Evolutionary conservation across 2,888 invertebrate species (phyloP), one percentile per base, ranked within the genome.

Genomic region (Druceiella hillmani): DNA sequence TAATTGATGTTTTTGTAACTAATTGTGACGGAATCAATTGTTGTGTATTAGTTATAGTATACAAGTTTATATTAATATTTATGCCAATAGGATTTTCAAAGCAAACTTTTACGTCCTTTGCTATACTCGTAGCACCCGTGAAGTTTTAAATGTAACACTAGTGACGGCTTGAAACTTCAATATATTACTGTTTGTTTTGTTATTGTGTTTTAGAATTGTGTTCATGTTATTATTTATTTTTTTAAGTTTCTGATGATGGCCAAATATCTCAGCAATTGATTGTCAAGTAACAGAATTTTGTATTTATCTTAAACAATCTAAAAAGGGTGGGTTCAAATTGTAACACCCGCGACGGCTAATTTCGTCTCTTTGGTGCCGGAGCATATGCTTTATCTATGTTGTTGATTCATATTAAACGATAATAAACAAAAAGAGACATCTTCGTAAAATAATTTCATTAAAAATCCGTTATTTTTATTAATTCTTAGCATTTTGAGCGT

Each of bases 361-460:
- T 20, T 20, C 6, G 22, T 20, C 22, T 20, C 22, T 9, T 6
- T 20, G 22, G 22, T 20, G 22, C 22, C 22, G n/a, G n/a, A 20
- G 22, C 6, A 20, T 20, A 6, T 7, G n/a, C 9, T 20, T 20
- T 7, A 20, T 20, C 22, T 6, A 20, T 7, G n/a, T 20, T 20
- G 22, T 9, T 20, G 22, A 9, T 7, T 9, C 22, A 9, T 20
- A 20, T 20, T 20, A 20, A 20, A 20, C 9, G n/a, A 20, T 20
- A 20, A 20, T 20, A 20, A 9, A 9, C 22, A 20, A 20, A 20
- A 20, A 6, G n/a, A 9, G 22, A 20, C 22, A 7, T 9, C 22
- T 20, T 20, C 22, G n/a, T 20, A 20, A 20, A 20, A 20, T 20
- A 20, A 20, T 20, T 20, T 20, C 22, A 20, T 20, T 20, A 20